Conservation (phyloP, 2,113 vertebrate species). For the Tetrao urogallus region DNA sequence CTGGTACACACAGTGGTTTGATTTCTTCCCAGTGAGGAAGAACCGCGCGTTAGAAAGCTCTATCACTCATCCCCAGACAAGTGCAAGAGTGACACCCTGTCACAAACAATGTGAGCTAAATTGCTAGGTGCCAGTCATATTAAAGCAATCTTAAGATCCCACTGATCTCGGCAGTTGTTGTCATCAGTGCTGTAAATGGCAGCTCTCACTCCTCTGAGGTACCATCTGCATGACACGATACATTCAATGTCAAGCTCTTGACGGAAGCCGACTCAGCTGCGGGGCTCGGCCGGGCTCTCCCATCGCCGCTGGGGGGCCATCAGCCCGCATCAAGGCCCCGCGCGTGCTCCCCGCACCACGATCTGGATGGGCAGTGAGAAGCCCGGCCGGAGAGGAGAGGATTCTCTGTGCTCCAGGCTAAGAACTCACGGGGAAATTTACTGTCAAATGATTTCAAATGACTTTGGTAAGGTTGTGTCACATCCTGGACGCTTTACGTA, state of each 20-base stretch:
- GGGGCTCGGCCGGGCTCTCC: slow-evolving; percentile 66
- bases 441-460: slow-evolving; percentile 83
- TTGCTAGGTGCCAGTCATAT: slow-evolving; percentile 88
- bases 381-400: slow-evolving; percentile 55
- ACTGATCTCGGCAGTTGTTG: slow-evolving; percentile 72
- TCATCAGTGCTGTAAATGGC: slow-evolving; percentile 88
- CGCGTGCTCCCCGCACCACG: slow-evolving; percentile 7
- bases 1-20: neutral
- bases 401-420: slow-evolving; percentile 72
- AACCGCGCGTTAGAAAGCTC: slow-evolving; percentile 46
- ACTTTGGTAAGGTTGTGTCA: slow-evolving; percentile 81
- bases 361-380: slow-evolving; percentile 67
- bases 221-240: slow-evolving; percentile 82
- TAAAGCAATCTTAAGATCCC: slow-evolving; percentile 74
- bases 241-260: slow-evolving; percentile 84
- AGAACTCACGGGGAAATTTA: slow-evolving; percentile 79
- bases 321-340: slow-evolving; percentile 67
- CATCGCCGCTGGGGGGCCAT: slow-evolving; percentile 83
- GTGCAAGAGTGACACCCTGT: slow-evolving; percentile 84
- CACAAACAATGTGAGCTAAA: slow-evolving; percentile 84
- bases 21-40: slow-evolving; percentile 6
- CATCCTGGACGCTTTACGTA: slow-evolving; percentile 73
- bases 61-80: slow-evolving; percentile 79
- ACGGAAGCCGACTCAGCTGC: slow-evolving; percentile 81
- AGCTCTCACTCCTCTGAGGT: slow-evolving; percentile 82